Evolutionary conservation across 2,888 invertebrate genomes (phyloP).

Genomic region (Pocota personata): DNA sequence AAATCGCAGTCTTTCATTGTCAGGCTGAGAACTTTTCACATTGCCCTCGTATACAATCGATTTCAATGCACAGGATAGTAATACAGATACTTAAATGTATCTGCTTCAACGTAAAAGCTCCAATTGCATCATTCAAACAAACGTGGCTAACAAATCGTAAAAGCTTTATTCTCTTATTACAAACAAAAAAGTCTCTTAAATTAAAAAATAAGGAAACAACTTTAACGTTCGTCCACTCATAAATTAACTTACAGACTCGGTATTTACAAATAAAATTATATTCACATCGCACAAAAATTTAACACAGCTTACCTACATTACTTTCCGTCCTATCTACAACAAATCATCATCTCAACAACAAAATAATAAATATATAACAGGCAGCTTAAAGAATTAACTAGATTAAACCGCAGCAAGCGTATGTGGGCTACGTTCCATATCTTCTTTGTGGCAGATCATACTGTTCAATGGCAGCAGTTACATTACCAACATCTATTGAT

Average conservation of each 20-base stretch:
- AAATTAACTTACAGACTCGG: conserved; percentile 42
- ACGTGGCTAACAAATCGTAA: not conserved
- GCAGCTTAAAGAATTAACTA: conserved; percentile 30
- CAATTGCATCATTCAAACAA: too few species aligned
- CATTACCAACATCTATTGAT: conserved; percentile 18
- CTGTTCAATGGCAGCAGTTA: conserved; percentile 32
- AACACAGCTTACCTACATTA: not conserved
- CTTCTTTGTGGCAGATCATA: conserved; percentile 42
- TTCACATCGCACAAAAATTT: not conserved
- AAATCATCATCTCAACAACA: conserved; percentile 28
- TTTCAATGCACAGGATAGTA: too few species aligned
- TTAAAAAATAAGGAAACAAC: conserved; percentile 27
- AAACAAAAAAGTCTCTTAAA: not conserved
- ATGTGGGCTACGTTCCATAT: conserved; percentile 36
- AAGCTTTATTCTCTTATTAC: conserved; percentile 22
- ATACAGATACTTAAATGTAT: too few species aligned
- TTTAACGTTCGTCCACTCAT: conserved; percentile 13
- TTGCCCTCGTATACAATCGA: too few species aligned
- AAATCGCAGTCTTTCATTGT: too few species aligned
- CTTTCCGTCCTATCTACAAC: conserved; percentile 17
- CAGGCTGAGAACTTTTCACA: too few species aligned
- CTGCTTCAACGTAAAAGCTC: too few species aligned
- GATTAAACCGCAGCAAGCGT: not conserved
- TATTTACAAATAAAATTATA: conserved; percentile 10
- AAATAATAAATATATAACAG: conserved; percentile 51